phyloP scores from a whole-genome alignment of 2,888 invertebrate genomes.

The Tetrapedia diversipes region DNA sequence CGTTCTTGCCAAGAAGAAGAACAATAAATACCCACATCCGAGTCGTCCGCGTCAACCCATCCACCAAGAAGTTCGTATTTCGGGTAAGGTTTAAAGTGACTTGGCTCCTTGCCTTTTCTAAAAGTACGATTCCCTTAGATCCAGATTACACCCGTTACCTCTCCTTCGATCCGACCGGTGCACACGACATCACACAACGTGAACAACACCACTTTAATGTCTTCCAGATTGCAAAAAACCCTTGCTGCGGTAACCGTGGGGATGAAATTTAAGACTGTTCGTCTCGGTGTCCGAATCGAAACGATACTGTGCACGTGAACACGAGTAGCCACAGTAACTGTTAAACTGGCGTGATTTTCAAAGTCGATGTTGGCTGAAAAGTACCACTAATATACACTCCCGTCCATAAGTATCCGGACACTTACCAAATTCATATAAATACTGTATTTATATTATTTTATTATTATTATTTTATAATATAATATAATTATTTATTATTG shows the following conservation, averaged over 20 bases:
- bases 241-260: background rate
- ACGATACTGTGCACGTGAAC: no score
- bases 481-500: no score
- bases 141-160: slow-evolving; percentile 41
- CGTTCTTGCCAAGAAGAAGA: slow-evolving; percentile 38
- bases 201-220: slow-evolving; percentile 30
- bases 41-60: slow-evolving; percentile 10
- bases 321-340: no score
- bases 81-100: slow-evolving; percentile 51
- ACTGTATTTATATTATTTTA: no score
- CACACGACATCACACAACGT: slow-evolving; percentile 44
- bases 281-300: no score
- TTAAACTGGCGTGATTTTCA: no score
- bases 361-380: no score
- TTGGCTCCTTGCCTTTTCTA: slow-evolving; percentile 30
- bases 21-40: slow-evolving; percentile 32
- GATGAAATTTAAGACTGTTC: slow-evolving; percentile 40
- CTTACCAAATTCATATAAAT: no score
- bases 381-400: no score
- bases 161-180: slow-evolving; percentile 35
- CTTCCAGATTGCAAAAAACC: slow-evolving; percentile 31
- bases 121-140: slow-evolving; percentile 51
- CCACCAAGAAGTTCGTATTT: slow-evolving; percentile 47
- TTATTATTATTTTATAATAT: no score
- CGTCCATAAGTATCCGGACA: no score